A percentile compares a stretch with the other conserved stretches of the same genome.
phyloP scores from a whole-genome alignment of 1,140 invertebrate species.

The Pissodes strobi region DNA sequence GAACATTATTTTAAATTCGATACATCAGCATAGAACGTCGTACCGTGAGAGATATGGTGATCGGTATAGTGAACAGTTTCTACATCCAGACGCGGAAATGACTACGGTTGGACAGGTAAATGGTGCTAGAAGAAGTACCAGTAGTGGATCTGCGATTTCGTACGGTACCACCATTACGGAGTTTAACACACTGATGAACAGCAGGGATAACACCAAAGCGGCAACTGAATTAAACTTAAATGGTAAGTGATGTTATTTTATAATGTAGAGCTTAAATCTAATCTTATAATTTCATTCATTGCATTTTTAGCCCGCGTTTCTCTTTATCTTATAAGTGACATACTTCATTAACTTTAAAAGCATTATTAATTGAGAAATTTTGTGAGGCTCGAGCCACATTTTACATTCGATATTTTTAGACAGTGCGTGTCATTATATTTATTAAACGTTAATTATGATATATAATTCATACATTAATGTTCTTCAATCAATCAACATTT shows the following conservation, averaged over 20 bases:
- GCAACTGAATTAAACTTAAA: constrained; percentile 56
- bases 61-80: constrained; percentile 68
- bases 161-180: constrained; percentile 53
- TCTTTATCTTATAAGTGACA: too few relatives aligned
- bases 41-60: constrained; percentile 64
- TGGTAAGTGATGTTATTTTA: constrained; percentile 54
- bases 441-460: too few relatives aligned
- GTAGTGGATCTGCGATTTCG: constrained; percentile 51
- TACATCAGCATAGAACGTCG: constrained; percentile 76
- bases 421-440: too few relatives aligned
- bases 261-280: too few relatives aligned
- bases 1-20: constrained; percentile 80
- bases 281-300: too few relatives aligned
- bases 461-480: too few relatives aligned
- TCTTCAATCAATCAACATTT: too few relatives aligned
- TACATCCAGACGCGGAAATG: constrained; percentile 68
- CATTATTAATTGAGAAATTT: too few relatives aligned
- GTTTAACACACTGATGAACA: constrained; percentile 50
- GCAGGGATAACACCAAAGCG: constrained; percentile 52
- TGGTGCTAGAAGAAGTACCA: constrained; percentile 54
- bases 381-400: too few relatives aligned
- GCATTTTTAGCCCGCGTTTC: too few relatives aligned
- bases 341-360: too few relatives aligned
- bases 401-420: too few relatives aligned
- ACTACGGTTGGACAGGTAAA: constrained; percentile 52